Base-by-base conservation (phyloP, 2,797 vertebrate genomes). In the Trichosurus vulpecula region DNA sequence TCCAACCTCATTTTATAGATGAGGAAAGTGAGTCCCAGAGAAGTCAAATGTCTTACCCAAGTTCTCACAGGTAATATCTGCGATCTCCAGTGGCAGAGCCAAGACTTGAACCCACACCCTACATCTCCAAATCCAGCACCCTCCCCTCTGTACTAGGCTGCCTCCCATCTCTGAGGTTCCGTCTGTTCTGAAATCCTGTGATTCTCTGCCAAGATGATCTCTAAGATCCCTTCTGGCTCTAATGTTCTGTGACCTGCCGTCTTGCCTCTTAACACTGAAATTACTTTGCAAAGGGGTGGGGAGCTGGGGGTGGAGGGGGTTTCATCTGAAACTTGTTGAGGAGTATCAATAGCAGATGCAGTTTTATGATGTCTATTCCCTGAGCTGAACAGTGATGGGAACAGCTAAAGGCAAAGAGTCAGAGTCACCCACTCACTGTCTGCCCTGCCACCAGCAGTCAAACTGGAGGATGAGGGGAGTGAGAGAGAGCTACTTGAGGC, bases 241-340 rank as follows among this genome's bases (percentile, higher is more conserved):
- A 92, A 91, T 57, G 58, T 91, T 94, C 41, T 90, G 74, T 31
- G 92, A 54, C 89, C 61, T 91, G 52, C 47, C 53, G 94, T 87
- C 93, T 87, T 90, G n/a, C 90, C 94, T 91, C 52, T 51, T 54
- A 16, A 51, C 92, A 8, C 31, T 51, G 53, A 5, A 66, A 74
- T 74, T n/a, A 41, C 16, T 19, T 74, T n/a, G 27, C 16, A n/a
- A 61, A 3, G 2, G 87, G 51, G 14, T 54, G 2, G 91, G 2
- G 8, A 25, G 52, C 6, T 4, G 0, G 13, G 16, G 31, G 51
- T 56, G 0, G n/a, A n/a, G 27, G 29, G 27, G 41, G 0, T 93
- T 89, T 19, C 25, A 61, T 91, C 94, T 55, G 58, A 94, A 96
- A 30, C 25, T 53, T 56, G 25, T 47, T 29, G 54, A 10, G 87